A percentile compares a stretch with the other conserved stretches of the same genome.
Conservation (phyloP, 2,888 invertebrate genomes). For the Chloromyia formosa region DNA sequence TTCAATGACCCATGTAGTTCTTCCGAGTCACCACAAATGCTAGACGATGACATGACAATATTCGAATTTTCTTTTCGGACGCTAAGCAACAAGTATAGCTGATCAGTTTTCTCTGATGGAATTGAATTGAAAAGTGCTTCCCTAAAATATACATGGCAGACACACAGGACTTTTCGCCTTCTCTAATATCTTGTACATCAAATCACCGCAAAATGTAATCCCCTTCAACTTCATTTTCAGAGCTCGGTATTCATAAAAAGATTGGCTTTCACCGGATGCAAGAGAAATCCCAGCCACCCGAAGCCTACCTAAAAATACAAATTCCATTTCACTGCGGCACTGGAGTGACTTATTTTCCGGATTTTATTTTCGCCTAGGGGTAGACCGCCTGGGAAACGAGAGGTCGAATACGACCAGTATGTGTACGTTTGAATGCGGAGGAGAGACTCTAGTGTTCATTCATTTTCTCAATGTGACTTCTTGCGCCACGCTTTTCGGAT, state of each 20-base stretch:
- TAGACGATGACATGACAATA: no score
- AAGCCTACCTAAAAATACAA: constrained; percentile 1
- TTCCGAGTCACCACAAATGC: no score
- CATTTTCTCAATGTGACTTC: no score
- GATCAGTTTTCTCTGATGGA: neutral
- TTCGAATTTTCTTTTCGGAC: neutral
- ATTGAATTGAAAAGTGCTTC: neutral
- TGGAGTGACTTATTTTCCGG: constrained; percentile 7
- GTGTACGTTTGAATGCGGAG: no score
- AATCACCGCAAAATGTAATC: constrained; percentile 1
- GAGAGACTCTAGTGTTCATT: no score
- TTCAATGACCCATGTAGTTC: no score
- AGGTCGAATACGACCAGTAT: no score
- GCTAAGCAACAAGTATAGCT: neutral
- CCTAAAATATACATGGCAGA: neutral
- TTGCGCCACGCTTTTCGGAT: no score
- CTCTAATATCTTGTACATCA: neutral
- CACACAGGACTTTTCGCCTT: neutral
- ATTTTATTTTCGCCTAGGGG: neutral
- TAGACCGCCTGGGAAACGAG: neutral
- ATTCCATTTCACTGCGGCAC: neutral
- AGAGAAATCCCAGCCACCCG: neutral
- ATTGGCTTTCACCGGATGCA: neutral
- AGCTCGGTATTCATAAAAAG: neutral
- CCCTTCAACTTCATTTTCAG: constrained; percentile 3